Evolutionary conservation across 2,888 invertebrate genomes (phyloP).

Genomic region (Timema cristinae): DNA sequence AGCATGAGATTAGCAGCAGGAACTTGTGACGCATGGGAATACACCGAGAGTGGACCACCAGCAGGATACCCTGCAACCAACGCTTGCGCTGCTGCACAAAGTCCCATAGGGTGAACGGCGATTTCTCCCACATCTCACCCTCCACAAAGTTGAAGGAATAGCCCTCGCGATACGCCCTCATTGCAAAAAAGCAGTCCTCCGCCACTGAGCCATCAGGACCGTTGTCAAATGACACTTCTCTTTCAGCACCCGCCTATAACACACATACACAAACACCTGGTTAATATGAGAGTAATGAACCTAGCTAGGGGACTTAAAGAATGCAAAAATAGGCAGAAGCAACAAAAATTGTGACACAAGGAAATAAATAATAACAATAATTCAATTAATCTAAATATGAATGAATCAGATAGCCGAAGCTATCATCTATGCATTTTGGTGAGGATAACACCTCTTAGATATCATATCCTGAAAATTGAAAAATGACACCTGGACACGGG

Average conservation of each 20-base stretch:
- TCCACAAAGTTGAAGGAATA: conserved; percentile 94
- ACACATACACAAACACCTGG: background rate
- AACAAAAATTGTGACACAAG: no score
- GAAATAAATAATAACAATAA: no score
- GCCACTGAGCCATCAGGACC: conserved; percentile 96
- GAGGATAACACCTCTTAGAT: no score
- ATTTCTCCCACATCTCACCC: conserved; percentile 99
- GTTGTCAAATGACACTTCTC: conserved; percentile 90
- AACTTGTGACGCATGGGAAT: conserved; percentile 77
- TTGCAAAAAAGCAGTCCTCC: conserved; percentile 95
- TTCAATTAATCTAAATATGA: no score
- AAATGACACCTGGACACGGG: no score
- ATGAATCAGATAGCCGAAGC: no score
- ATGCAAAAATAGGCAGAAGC: no score
- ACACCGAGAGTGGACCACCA: conserved; percentile 81
- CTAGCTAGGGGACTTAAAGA: no score
- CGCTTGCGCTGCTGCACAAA: conserved; percentile 94
- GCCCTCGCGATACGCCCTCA: conserved; percentile 88
- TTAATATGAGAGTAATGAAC: no score
- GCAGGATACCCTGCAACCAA: conserved; percentile 89
- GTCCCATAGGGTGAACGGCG: conserved; percentile 91
- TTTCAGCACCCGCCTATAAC: conserved; percentile 81
- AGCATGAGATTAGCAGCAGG: conserved; percentile 81
- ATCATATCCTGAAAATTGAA: no score
- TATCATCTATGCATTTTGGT: no score